These are phyloP conservation scores for Planiliza haematocheilus DNA, from an alignment of 2,113 vertebrate species.

Conservation along the genomic window DNA sequence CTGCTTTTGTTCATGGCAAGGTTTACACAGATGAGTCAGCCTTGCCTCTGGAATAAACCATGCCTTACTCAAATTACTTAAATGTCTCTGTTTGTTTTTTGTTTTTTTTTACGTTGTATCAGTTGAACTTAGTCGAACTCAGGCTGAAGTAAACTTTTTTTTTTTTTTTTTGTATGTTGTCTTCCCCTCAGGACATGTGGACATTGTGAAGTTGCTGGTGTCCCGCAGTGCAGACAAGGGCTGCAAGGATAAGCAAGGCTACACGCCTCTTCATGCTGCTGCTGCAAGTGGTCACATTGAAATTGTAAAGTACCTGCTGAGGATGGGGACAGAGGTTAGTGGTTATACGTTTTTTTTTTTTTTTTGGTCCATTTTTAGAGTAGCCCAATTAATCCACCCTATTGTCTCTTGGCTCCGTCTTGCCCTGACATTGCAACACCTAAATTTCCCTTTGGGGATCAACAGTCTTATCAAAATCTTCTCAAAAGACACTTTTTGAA, in stretches of 20 bases:
- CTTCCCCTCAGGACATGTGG: conserved; percentile 87
- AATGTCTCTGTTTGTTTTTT: too few species aligned
- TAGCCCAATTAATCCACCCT: background rate
- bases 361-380: background rate
- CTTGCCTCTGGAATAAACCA: too few species aligned
- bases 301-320: conserved; percentile 93
- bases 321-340: conserved; percentile 92
- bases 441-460: background rate
- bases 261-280: conserved; percentile 94
- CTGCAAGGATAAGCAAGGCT: conserved; percentile 96
- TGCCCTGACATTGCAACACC: too few species aligned
- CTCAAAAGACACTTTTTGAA: background rate
- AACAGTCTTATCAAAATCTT: background rate
- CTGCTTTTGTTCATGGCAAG: background rate
- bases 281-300: conserved; percentile 94
- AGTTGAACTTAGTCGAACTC: background rate
- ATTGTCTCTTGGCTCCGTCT: too few species aligned
- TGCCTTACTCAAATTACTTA: too few species aligned
- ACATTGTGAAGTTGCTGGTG: conserved; percentile 94
- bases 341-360: background rate
- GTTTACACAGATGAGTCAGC: background rate
- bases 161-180: background rate
- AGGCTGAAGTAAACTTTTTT: background rate
- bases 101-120: background rate
- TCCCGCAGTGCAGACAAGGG: conserved; percentile 91